Evolutionary conservation across 2,797 vertebrate species (phyloP).

Genomic region (Prunella strophiata): DNA sequence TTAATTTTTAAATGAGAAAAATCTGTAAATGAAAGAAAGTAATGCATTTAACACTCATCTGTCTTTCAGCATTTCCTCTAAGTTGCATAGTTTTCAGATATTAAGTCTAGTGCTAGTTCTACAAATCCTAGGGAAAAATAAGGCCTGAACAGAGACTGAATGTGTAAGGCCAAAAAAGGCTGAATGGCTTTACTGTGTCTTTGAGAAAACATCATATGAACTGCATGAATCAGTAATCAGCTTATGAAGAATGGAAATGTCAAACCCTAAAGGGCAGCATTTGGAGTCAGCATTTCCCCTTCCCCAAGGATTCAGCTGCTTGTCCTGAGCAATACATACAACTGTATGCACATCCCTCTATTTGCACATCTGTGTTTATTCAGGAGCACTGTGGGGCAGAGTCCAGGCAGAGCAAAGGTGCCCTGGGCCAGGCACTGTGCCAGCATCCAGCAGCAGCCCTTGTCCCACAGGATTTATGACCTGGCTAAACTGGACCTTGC

Average conservation of each 20-base stretch:
- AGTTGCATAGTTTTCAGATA: background rate
- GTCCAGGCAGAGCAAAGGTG: conserved; percentile 19
- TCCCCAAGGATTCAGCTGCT: background rate
- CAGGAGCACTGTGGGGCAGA: background rate
- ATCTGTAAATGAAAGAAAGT: background rate
- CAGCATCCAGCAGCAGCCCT: background rate
- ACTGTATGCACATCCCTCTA: background rate
- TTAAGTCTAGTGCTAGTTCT: background rate
- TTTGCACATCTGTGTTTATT: background rate
- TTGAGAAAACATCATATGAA: conserved; percentile 23
- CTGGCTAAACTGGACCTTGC: background rate
- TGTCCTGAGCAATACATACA: background rate
- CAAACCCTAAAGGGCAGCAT: conserved; percentile 23
- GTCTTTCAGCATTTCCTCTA: background rate
- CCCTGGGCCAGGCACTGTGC: background rate
- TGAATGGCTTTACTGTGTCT: conserved; percentile 19
- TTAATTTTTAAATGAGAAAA: conserved; percentile 18
- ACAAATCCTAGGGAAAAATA: background rate
- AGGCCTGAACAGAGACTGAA: background rate
- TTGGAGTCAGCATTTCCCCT: background rate
- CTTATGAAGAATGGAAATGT: conserved; percentile 32
- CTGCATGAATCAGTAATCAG: conserved; percentile 21
- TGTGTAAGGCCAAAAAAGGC: background rate
- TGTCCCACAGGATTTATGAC: background rate
- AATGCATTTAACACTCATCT: background rate